Evolutionary conservation across 1,140 invertebrate species (phyloP), one percentile per base, ranked within the genome.

Genomic region (Temnothorax longispinosus): DNA sequence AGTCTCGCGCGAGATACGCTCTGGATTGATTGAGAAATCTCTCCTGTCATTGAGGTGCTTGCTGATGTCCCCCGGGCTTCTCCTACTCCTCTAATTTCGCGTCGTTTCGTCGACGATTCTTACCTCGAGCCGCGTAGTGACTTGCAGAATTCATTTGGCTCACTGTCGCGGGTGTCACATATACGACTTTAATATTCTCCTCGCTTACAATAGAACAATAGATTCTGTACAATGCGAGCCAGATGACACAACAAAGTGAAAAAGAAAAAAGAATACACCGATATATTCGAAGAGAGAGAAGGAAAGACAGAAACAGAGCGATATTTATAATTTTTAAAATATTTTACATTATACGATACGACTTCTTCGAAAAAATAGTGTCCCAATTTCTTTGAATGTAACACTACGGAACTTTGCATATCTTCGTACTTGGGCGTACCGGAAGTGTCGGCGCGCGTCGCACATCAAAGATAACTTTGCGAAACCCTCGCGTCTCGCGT

Each of bases 21-120:
- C 60, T 62, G 84, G 56, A 81, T 88, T 87, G 89, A 90, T 90
- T 90, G 89, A 90, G 89, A 90, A 90, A 90, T 90, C 86, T 90
- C 35, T 56, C 21, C 60, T 76, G 81, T 69, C 75, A 76, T 85
- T 82, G 86, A 81, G 77, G 60, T 54, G 47, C 80, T 84, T 78
- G 81, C 71, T 64, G 44, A 21, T 69, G 38, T 62, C 44, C 56
- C 47, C 44, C 71, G 6, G 44, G 7, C 41, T 21, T 65, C 18
- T 32, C 56, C n/a, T 15, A 44, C 81, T 44, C 41, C 56, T 44
- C 41, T 60, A 54, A 78, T 85, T 84, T 60, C 54, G 44, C 35
- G 60, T 54, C 60, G 82, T 77, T 65, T 8, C 82, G 74, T 78
- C 47, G 38, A 78, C 69, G 80, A 50, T 60, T 62, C 47, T 32